These are phyloP conservation scores for Crocuta crocuta DNA, from an alignment of 2,113 vertebrate genomes.

Conservation along the genomic window DNA sequence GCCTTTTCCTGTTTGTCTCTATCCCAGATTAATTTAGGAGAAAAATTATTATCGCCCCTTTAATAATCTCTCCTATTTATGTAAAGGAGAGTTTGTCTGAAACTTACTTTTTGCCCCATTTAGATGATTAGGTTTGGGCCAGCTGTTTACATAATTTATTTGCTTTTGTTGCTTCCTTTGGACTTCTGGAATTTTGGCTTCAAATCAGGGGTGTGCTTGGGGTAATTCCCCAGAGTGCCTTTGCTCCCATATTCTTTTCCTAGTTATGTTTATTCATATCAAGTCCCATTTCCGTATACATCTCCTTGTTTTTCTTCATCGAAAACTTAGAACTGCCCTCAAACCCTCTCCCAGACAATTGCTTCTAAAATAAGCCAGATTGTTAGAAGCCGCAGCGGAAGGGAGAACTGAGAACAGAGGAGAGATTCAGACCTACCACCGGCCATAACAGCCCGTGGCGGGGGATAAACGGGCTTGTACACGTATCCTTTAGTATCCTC, in stretches of 20 bases:
- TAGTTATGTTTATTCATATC: background rate
- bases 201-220: background rate
- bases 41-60: background rate
- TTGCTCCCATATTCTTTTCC: background rate
- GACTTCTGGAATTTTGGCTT: background rate
- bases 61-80: background rate
- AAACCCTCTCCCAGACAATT: background rate
- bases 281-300: background rate
- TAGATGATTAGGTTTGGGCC: background rate
- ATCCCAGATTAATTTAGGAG: background rate
- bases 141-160: background rate
- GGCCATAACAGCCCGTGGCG: background rate
- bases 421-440: background rate
- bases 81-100: background rate
- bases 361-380: background rate
- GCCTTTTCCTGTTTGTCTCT: background rate
- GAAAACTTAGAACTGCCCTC: background rate
- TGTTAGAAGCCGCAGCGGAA: background rate
- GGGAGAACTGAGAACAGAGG: too few species aligned
- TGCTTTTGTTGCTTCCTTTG: slow-evolving; percentile 9
- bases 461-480: background rate
- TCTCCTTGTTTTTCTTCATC: background rate
- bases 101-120: background rate
- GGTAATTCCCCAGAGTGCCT: background rate
- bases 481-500: fast-evolving